Conservation (phyloP, 1,140 invertebrate species). For the Ruditapes philippinarum region DNA sequence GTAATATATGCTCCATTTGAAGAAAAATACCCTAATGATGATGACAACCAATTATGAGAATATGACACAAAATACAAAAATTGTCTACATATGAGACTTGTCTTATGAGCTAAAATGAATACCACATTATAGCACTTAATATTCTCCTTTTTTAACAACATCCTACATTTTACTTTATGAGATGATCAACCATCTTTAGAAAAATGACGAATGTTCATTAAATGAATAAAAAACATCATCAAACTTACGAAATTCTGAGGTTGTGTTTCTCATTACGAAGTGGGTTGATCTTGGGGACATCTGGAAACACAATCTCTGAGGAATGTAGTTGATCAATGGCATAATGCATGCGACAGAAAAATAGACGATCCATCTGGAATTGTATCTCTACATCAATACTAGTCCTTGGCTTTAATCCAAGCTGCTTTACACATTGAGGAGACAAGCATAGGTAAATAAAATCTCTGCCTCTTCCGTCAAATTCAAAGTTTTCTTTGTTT, state of each 20-base stretch:
- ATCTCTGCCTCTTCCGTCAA: conserved; percentile 80
- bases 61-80: too few relatives aligned
- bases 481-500: conserved; percentile 80
- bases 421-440: conserved; percentile 68
- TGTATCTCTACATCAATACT: conserved; percentile 81
- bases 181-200: too few relatives aligned
- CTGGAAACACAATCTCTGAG: conserved; percentile 82
- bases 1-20: too few relatives aligned
- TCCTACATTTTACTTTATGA: too few relatives aligned
- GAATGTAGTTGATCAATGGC: conserved; percentile 79
- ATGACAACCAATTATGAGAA: too few relatives aligned
- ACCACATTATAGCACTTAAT: too few relatives aligned
- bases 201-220: too few relatives aligned
- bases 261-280: conserved; percentile 73
- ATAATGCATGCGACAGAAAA: conserved; percentile 84
- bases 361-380: conserved; percentile 83
- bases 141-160: too few relatives aligned
- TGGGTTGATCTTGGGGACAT: conserved; percentile 80
- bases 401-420: conserved; percentile 71
- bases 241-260: conserved; percentile 71
- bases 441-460: conserved; percentile 79
- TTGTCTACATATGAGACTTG: too few relatives aligned
- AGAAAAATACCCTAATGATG: too few relatives aligned
- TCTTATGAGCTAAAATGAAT: too few relatives aligned
- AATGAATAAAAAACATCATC: not conserved